Evolutionary conservation across 1,140 invertebrate species (phyloP), one percentile per base, ranked within the genome.

Genomic region (Aphelenchoides besseyi): DNA sequence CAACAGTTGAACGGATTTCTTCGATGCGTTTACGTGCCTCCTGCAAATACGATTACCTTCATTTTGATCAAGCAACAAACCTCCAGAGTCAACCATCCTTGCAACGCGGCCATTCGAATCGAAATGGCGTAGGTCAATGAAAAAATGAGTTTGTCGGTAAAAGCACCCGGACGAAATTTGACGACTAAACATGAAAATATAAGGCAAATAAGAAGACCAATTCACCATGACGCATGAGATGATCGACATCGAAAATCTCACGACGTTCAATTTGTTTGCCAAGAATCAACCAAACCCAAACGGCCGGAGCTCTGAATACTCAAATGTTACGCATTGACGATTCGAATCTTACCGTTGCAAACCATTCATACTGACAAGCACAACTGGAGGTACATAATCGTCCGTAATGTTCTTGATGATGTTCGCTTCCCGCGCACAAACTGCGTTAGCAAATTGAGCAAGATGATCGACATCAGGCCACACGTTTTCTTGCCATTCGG

Each of bases 221-320:
- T 48, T 23, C 23, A 12, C 41, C 23, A 23, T 23, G 23, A 48
- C 41, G 23, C 41, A 48, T 12, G 23, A 16, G 41, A 48, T 12
- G 41, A 23, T 48, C 12, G 41, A 48, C 41, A 48, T 12, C 12
- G 32, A 67, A 55, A 18, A 32, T 33, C 12, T 52, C 64, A 16
- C 64, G 64, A 52, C 64, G 64, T 55, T 67, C 64, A 33, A 67
- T 67, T 55, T 67, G 64, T 55, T 67, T 67, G 29, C 30, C 36
- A 9, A 67, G 26, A 55, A 67, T 67, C 36, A 67, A 18, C 64
- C 30, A 67, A 29, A 67, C 64, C 64, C 64, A 67, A 28, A 67
- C 12, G 12, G 41, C 41, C 41, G 41, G 41, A 12, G 41, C 41
- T 48, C 41, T 48, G 41, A 23, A 48, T 12, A 12, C 12, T 16